A percentile compares a stretch with the other conserved stretches of the same genome.
phyloP scores from a whole-genome alignment of 2,113 vertebrate species.

The Rafetus swinhoei region DNA sequence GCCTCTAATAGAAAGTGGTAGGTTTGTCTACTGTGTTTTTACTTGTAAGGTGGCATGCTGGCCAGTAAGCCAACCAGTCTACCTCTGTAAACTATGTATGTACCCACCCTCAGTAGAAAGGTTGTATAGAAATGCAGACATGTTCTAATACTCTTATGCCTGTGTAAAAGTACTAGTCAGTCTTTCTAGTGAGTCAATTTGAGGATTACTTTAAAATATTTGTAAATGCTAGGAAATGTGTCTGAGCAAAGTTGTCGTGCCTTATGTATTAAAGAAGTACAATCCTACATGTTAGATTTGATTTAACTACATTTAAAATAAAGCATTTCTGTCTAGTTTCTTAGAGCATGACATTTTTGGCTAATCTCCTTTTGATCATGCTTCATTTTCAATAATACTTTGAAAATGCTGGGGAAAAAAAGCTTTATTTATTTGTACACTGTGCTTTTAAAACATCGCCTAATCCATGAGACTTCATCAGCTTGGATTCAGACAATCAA shows the following conservation, averaged over 20 bases:
- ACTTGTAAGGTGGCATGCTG: not conserved
- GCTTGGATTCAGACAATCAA: not conserved
- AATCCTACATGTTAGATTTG: not conserved
- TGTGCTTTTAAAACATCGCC: not conserved
- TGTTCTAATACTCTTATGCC: not conserved
- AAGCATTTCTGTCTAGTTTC: not conserved
- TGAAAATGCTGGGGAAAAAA: not conserved
- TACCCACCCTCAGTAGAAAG: not conserved
- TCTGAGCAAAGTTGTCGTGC: not conserved
- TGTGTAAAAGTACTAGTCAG: not conserved
- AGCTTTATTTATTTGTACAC: not conserved
- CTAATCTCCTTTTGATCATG: conserved; percentile 10
- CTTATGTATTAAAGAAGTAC: not conserved
- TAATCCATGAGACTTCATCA: not conserved
- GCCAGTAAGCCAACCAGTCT: not conserved
- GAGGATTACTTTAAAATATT: not conserved
- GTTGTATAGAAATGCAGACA: not conserved
- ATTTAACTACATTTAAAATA: not conserved
- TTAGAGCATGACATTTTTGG: conserved; percentile 9
- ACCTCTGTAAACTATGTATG: not conserved
- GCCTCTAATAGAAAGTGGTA: not conserved
- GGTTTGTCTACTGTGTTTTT: not conserved
- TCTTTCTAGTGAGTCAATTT: not conserved
- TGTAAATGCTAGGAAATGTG: not conserved
- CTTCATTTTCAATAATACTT: not conserved